Base-by-base conservation (phyloP, 2,888 invertebrate genomes). In the Atrina japonica region DNA sequence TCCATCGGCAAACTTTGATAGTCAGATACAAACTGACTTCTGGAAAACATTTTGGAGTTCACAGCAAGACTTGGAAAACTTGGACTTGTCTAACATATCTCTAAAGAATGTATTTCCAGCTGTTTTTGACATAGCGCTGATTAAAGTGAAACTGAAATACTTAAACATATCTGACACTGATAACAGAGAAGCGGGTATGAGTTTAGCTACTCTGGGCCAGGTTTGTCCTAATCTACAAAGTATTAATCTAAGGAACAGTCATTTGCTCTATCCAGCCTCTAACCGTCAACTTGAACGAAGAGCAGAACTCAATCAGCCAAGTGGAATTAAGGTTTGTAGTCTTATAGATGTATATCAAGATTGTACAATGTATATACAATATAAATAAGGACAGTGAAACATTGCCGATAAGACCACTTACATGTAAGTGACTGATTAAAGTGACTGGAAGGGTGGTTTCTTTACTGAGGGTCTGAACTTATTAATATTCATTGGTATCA, bases 111-210 rank as follows among this genome's bases (percentile, higher is more conserved):
- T 73, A 18, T 68, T 73, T 45, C 53, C 61, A 23, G 64, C 56
- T 29, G 70, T 61, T 30, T 76, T 70, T 75, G 80, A 75, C 43
- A 70, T 68, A 40, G 53, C 66, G 30, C 58, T 63, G 35, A 59
- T 67, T n/a, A 66, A 66, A 21, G 60, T 40, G 5, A 74, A 75
- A 7, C 70, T 86, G 72, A 76, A 77, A 50, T 86, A 84, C 72
- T 71, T 88, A n/a, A 87, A 86, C 64, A 70, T 88, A 47, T 79
- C 85, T 7, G 83, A 86, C 65, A 85, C 84, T 55, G 70, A 80
- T 40, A 79, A 79, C 16, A 78, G 82, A 45, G 82, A 83, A 29
- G 78, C 76, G 14, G 80, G 82, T 45, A 75, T 79, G 30, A 85
- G 84, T 43, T 76, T 88, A 21, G 76, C 78, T 43, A 68, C 81